Base-by-base conservation (phyloP, 2,113 vertebrate species). In the Microcebus ravelobensis region DNA sequence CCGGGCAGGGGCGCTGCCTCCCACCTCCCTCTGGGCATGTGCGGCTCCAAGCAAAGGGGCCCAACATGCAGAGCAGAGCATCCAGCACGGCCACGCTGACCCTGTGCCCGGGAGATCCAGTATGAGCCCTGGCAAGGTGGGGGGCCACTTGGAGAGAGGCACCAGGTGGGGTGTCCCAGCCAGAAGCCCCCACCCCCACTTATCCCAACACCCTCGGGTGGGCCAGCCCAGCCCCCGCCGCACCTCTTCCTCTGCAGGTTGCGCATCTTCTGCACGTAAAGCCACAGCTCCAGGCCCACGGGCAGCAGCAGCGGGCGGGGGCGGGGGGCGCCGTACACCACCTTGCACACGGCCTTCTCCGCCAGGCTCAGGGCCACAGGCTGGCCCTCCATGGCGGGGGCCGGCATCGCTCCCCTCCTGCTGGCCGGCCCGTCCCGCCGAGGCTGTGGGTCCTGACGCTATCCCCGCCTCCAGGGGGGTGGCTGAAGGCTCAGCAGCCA, bases 181-280 rank as follows among this genome's bases (percentile, higher is more conserved):
- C 0, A 2, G 57, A 39, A 12, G 67, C 59, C 73, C 45, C 42
- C 0, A 1, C 25, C 42, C 12, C 45, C 17, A 2, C 25, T 3
- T 2, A 17, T 4, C 39, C 59, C 27, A 20, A 48, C 45, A 34
- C 15, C 57, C 50, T 23, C 52, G 34, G 2, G 31, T 39, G 27
- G 17, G 39, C 77, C 6, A 45, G 45, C 45, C 45, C 45, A 45
- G 45, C 45, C 45, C 34, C 29, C 8, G 2, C 77, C 4, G 5
- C 98, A 99, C 99, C 99, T 99, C 98, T 91, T 98, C 92, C 99
- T 98, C 88, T 98, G 98, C 96, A 98, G 98, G 71, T 59, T 95
- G 10, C 96, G 96, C 55, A 94, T 99, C 98, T 98, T 99, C 96
- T 99, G 98, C 91, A 98, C 97, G 0, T 97, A 98, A 20, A 98